Base-by-base conservation (phyloP, 2,888 invertebrate genomes). In the Drosophila vallismaia region DNA sequence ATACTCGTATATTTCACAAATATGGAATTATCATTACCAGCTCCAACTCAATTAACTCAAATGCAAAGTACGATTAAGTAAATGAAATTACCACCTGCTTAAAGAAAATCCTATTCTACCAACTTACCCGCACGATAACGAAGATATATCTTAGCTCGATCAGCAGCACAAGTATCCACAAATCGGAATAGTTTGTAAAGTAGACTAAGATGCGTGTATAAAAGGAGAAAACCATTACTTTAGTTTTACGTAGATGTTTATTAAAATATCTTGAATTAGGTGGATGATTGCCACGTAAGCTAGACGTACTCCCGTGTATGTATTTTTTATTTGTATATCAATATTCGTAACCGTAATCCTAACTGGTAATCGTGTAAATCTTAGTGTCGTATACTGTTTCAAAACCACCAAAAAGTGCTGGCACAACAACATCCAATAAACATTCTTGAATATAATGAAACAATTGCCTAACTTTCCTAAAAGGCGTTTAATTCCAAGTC, bases 391-490 rank as follows among this genome's bases (percentile, higher is more conserved):
- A 80, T 76, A 86, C 80, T 71, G 83, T 82, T 86, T 83, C 68
- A 75, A 78, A 75, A 84, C 76, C 89, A 90, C 89, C 89, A 89
- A 90, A 89, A 90, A 90, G 90, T 90, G 89, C 89, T 90, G 89
- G 90, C 90, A 90, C 90, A 89, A 77, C 66, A 83, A 77, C 66
- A 83, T 72, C 71, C 42, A 66, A 86, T 83, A 86, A 71, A 83
- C 69, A 71, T 86, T 83, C 71, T 80, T 85, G 78, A 80, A 83
- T 80, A 80, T 73, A 60, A 78, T 63, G 57, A 14, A 6, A 33
- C 12, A 48, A 2, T 9, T 10, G 33, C 0, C 31, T 14, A 46
- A 2, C 33, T 9, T 4, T 10, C 29, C 28, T 14, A 6, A 0
- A 0, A 2, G 40, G 8, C 4, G 6, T 8, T 36, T n/a, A n/a